These are phyloP conservation scores for Marcusenius ussheri DNA, from an alignment of 2,113 vertebrate genomes.

Conservation along the genomic window DNA sequence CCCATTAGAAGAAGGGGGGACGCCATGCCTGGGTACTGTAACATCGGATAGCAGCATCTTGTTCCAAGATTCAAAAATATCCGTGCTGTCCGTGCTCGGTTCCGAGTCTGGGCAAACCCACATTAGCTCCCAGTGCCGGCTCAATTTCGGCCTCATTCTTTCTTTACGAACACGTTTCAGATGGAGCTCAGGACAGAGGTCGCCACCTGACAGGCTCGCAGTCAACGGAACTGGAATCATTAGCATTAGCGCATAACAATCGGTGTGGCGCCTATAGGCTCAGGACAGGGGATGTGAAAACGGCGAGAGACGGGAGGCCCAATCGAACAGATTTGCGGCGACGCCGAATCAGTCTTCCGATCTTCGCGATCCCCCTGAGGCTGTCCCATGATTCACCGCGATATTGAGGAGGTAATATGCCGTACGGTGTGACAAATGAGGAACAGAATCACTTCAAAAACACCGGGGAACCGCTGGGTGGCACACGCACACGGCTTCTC, in stretches of 20 bases:
- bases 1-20: neutral
- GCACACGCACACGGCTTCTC: neutral
- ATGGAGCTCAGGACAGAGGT: no score
- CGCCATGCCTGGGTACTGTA: neutral
- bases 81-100: neutral
- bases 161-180: neutral
- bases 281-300: neutral
- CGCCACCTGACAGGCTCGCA: neutral
- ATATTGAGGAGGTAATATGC: conserved; percentile 8
- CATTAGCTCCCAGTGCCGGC: neutral
- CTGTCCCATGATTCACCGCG: neutral
- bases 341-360: neutral
- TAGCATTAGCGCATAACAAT: neutral
- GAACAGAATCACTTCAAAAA: neutral
- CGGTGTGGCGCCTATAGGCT: neutral
- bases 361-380: neutral
- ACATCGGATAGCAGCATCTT: neutral
- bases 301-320: no score
- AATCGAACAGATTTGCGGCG: neutral
- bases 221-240: neutral
- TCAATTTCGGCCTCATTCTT: neutral
- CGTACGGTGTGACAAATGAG: conserved; percentile 2
- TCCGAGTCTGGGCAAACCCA: neutral
- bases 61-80: neutral
- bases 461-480: neutral